Percentiles rank a stretch among this genome's conserved stretches.
Evolutionary conservation across 1,140 invertebrate genomes (phyloP).

Genomic region (Pseudomyrmex pallidus): DNA sequence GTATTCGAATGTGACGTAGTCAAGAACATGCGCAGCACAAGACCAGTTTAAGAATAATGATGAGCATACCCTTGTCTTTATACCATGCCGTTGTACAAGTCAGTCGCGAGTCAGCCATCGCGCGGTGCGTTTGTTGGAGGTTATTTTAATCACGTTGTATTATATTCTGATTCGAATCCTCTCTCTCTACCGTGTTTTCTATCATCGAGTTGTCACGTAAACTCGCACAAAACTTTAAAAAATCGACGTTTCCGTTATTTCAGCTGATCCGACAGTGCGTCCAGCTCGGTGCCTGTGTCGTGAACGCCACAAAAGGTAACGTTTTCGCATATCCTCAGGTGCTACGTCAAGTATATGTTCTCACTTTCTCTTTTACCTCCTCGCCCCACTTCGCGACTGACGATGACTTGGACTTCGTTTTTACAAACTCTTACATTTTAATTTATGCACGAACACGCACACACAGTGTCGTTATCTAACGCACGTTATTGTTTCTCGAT

Average conservation of each 20-base stretch:
- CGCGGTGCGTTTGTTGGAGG: background rate
- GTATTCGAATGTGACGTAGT: no score
- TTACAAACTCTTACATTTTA: background rate
- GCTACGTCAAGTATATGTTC: conserved; percentile 6
- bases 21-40: no score
- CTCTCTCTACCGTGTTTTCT: no score
- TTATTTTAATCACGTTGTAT: background rate
- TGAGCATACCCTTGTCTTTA: no score
- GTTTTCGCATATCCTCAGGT: conserved; percentile 3
- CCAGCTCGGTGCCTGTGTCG: conserved; percentile 43
- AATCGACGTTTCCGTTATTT: conserved; percentile 56
- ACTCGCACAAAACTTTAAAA: background rate
- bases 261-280: conserved; percentile 72
- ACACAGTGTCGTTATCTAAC: conserved; percentile 26
- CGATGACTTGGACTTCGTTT: conserved; percentile 4
- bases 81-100: no score
- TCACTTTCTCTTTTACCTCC: conserved; percentile 63
- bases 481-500: no score
- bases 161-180: conserved; percentile 34
- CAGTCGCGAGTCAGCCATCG: conserved; percentile 44
- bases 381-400: background rate
- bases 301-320: conserved; percentile 69
- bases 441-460: background rate
- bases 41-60: no score
- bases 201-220: background rate